Conservation (phyloP, 2,797 vertebrate species). For the Poecilia picta region DNA sequence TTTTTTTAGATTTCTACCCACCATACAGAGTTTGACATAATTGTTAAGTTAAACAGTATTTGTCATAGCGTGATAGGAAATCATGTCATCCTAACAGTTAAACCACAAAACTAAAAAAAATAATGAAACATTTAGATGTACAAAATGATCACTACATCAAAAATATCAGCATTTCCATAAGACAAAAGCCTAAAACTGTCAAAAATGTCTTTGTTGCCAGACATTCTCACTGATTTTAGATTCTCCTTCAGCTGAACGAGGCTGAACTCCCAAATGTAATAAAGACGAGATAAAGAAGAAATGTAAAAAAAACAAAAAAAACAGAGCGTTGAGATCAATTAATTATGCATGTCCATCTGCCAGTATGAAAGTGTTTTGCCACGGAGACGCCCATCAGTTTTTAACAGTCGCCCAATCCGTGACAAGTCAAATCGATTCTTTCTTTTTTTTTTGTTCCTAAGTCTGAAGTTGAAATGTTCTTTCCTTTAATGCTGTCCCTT, state of each 20-base stretch:
- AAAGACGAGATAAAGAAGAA: slow-evolving; percentile 9
- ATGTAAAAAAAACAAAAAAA: slow-evolving; percentile 8
- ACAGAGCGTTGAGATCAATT: slow-evolving; percentile 38
- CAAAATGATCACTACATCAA: background rate
- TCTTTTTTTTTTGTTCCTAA: slow-evolving; percentile 25
- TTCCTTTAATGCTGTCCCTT: slow-evolving; percentile 16
- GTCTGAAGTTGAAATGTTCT: slow-evolving; percentile 25
- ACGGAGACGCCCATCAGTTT: slow-evolving; percentile 61
- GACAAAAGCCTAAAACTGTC: slow-evolving; percentile 12
- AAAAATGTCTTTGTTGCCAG: background rate
- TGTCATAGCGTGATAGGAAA: too few relatives aligned
- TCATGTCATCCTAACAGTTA: too few relatives aligned
- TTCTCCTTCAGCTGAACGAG: background rate
- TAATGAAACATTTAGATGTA: too few relatives aligned
- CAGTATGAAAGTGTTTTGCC: slow-evolving; percentile 57
- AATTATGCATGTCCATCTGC: slow-evolving; percentile 59
- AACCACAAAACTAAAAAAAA: too few relatives aligned
- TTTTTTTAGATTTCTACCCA: too few relatives aligned
- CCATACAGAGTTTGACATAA: too few relatives aligned
- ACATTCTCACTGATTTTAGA: background rate
- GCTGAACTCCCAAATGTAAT: background rate
- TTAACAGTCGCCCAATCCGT: slow-evolving; percentile 48
- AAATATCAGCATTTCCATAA: slow-evolving; percentile 11
- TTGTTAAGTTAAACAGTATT: too few relatives aligned
- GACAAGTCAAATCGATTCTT: slow-evolving; percentile 45